Conservation (phyloP, 2,888 invertebrate genomes). For the Dasysyrphus albostriatus region DNA sequence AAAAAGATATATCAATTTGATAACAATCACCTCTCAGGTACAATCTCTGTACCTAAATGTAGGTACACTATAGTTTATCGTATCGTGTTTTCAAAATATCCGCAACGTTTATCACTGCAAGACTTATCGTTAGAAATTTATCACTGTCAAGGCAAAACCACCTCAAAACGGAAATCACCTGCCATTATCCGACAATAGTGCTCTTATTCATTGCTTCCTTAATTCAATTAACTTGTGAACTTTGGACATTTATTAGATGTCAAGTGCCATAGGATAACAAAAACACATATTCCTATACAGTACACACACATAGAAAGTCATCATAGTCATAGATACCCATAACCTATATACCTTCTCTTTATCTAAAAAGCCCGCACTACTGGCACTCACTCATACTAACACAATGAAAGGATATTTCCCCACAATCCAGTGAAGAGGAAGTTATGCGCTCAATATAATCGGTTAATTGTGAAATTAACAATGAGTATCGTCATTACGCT, state of each 20-base stretch:
- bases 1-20: conserved; percentile 8
- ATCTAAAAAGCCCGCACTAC: conserved; percentile 1
- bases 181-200: conserved; percentile 68
- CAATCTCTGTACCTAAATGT: neutral
- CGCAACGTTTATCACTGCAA: conserved; percentile 55
- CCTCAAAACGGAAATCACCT: conserved; percentile 71
- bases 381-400: neutral
- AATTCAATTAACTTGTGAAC: conserved; percentile 76
- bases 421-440: conserved; percentile 57
- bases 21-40: conserved; percentile 5
- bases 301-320: conserved; percentile 24
- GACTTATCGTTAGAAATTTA: conserved; percentile 54
- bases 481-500: conserved; percentile 75
- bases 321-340: neutral
- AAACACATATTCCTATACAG: too few species aligned
- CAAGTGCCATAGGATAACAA: conserved; percentile 56
- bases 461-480: conserved; percentile 75
- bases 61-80: neutral
- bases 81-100: conserved; percentile 33
- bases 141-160: conserved; percentile 58
- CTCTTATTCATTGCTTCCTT: conserved; percentile 74
- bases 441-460: conserved; percentile 75
- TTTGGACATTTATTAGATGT: conserved; percentile 76
- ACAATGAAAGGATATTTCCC: conserved; percentile 15
- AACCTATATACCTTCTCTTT: neutral